Base-by-base conservation (phyloP, 2,797 vertebrate species). In the Margarornis squamiger region DNA sequence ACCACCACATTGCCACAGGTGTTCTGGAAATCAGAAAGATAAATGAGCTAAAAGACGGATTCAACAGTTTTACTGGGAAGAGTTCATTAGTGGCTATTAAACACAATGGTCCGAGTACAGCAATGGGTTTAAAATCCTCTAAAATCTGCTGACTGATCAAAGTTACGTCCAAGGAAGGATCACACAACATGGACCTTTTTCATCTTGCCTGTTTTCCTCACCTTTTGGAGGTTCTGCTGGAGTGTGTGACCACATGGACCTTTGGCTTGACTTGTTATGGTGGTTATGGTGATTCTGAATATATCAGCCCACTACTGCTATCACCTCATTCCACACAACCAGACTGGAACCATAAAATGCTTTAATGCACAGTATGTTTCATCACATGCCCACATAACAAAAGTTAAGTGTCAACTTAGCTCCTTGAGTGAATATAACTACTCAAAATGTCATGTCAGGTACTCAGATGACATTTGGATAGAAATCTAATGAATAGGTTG, bases 361-460 rank as follows among this genome's bases (percentile, higher is more conserved):
- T 65, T 52, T 59, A 84, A 49, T 5, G 32, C 41, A 30, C 61
- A 67, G 20, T 29, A 76, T 61, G 32, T 67, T 84, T 54, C 58
- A 72, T 18, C 29, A 30, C 41, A 36, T 43, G 71, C 7, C 41
- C 45, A 76, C 1, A 2, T 8, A 66, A 71, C 5, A 2, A 83
- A 78, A 14, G 21, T 39, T 29, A 77, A 67, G 12, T 9, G 7
- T 48, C 67, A 70, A 21, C 29, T 61, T 34, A 51, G 29, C 16
- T 81, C 30, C 54, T 75, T 14, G 84, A 66, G 19, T 36, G 51
- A 46, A 12, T 58, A 73, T 30, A 49, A 81, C 20, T 27, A 49
- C 62, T n/a, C 5, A 0, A 78, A 83, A 51, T 15, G n/a, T 51
- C 27, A 41, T 10, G 10, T 7, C 1, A 0, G 0, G 1, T 36